A percentile compares a stretch with the other conserved stretches of the same genome.
Conservation (phyloP, 2,797 vertebrate genomes). For the Orientallactaga sibirica region DNA sequence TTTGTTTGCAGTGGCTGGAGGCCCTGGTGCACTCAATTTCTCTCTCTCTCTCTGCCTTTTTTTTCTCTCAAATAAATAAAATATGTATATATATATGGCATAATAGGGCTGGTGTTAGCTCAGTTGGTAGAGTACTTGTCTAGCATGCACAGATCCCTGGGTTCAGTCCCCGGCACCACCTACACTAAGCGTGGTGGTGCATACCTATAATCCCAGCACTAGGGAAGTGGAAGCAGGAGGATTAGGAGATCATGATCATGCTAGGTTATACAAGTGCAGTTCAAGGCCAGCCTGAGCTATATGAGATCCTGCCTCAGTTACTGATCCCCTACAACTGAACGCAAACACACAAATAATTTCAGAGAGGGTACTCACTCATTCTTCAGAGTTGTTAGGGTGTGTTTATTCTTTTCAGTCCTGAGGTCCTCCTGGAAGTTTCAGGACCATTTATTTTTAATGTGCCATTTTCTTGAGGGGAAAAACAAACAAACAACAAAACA, state of each 20-base stretch:
- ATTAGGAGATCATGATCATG: not conserved
- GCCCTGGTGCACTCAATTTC: too few relatives aligned
- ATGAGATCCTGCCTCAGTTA: not conserved
- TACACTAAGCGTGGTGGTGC: not conserved
- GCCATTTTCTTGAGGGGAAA: slow-evolving; percentile 4
- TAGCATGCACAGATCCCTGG: too few relatives aligned
- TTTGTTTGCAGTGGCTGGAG: too few relatives aligned
- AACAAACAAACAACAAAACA: not conserved
- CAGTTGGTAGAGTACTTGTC: too few relatives aligned
- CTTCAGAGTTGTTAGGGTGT: not conserved
- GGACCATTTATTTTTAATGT: slow-evolving; percentile 16
- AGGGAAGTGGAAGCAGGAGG: not conserved
- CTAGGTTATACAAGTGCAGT: not conserved
- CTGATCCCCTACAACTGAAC: not conserved
- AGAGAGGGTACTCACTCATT: not conserved
- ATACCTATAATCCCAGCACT: not conserved
- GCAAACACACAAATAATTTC: slow-evolving; percentile 10
- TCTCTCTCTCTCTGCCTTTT: not conserved
- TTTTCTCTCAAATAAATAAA: too few relatives aligned
- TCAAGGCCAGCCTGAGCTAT: not conserved
- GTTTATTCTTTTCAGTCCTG: slow-evolving; percentile 36
- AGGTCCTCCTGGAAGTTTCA: not conserved
- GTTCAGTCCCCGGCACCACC: slow-evolving; percentile 36
- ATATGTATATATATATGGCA: too few relatives aligned
- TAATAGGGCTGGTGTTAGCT: too few relatives aligned